Percentiles rank a stretch among this genome's conserved stretches.
Conservation (phyloP, 1,140 invertebrate genomes). For the Mercenaria mercenaria region DNA sequence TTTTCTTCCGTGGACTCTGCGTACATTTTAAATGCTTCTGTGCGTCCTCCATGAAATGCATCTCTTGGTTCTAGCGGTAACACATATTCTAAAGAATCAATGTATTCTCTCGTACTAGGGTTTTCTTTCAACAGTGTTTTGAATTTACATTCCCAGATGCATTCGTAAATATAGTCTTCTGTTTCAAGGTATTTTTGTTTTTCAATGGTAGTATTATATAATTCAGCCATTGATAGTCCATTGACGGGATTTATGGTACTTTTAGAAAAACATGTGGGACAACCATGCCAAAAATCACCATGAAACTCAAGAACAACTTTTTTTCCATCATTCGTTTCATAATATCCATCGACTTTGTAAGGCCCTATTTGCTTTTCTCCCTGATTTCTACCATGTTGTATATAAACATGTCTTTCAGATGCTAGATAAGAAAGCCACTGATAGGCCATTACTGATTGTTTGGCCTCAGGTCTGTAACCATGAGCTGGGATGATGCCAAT, state of each 20-base stretch:
- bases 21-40: slow-evolving; percentile 49
- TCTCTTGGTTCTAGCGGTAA: slow-evolving; percentile 24
- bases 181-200: slow-evolving; percentile 36
- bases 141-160: slow-evolving; percentile 41
- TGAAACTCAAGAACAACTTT: slow-evolving; percentile 36
- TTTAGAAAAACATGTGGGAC: slow-evolving; percentile 63
- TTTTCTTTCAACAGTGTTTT: neutral
- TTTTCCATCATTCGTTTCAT: neutral
- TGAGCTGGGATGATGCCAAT: slow-evolving; percentile 39
- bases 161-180: slow-evolving; percentile 16
- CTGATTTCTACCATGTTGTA: slow-evolving; percentile 51
- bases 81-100: slow-evolving; percentile 7
- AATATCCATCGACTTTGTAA: slow-evolving; percentile 51
- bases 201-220: slow-evolving; percentile 27
- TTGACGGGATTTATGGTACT: neutral
- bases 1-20: slow-evolving; percentile 18
- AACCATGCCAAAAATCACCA: slow-evolving; percentile 67
- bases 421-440: slow-evolving; percentile 16
- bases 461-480: slow-evolving; percentile 19
- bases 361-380: slow-evolving; percentile 19
- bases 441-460: neutral
- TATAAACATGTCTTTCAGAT: neutral
- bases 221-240: slow-evolving; percentile 36
- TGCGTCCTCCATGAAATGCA: slow-evolving; percentile 27
- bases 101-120: neutral